These are phyloP conservation scores for Stenopsyche tienmushanensis DNA, from an alignment of 1,140 invertebrate genomes.

Conservation along the genomic window DNA sequence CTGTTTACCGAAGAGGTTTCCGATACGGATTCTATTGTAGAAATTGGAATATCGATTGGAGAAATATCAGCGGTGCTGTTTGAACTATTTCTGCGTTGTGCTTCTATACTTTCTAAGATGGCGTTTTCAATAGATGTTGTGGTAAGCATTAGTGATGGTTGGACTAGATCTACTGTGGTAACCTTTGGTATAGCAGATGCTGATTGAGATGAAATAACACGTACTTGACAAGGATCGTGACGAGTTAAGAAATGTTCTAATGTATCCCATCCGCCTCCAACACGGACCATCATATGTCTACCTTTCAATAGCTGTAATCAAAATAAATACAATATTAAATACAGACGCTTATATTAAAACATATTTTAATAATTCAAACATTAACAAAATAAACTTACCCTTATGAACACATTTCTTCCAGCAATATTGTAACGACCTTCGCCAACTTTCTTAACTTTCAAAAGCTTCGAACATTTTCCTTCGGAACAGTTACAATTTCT, in stretches of 20 bases:
- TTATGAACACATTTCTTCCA: slow-evolving; percentile 76
- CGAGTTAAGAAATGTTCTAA: slow-evolving; percentile 87
- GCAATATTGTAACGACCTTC: slow-evolving; percentile 81
- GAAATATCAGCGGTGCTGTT: slow-evolving; percentile 36
- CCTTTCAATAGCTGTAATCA: slow-evolving; percentile 75
- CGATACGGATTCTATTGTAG: slow-evolving; percentile 43
- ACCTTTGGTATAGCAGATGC: slow-evolving; percentile 42
- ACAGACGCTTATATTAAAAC: background rate
- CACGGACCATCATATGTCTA: slow-evolving; percentile 90
- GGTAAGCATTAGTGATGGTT: slow-evolving; percentile 46
- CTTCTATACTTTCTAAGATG: slow-evolving; percentile 27
- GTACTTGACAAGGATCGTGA: slow-evolving; percentile 87
- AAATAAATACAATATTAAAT: slow-evolving; percentile 4
- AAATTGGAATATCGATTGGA: slow-evolving; percentile 38
- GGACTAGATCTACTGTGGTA: slow-evolving; percentile 46
- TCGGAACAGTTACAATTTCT: slow-evolving; percentile 68
- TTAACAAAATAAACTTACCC: slow-evolving; percentile 56
- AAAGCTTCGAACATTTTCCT: slow-evolving; percentile 69
- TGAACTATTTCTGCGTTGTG: slow-evolving; percentile 24
- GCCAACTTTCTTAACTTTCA: slow-evolving; percentile 74
- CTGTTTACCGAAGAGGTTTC: slow-evolving; percentile 34
- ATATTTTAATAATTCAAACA: background rate
- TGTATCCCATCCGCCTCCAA: slow-evolving; percentile 91
- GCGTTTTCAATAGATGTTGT: slow-evolving; percentile 18
- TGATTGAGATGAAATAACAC: slow-evolving; percentile 60